A percentile compares a stretch with the other conserved stretches of the same genome.
These are phyloP conservation scores for Bufo bufo DNA, from an alignment of 2,113 vertebrate species.

Conservation along the genomic window DNA sequence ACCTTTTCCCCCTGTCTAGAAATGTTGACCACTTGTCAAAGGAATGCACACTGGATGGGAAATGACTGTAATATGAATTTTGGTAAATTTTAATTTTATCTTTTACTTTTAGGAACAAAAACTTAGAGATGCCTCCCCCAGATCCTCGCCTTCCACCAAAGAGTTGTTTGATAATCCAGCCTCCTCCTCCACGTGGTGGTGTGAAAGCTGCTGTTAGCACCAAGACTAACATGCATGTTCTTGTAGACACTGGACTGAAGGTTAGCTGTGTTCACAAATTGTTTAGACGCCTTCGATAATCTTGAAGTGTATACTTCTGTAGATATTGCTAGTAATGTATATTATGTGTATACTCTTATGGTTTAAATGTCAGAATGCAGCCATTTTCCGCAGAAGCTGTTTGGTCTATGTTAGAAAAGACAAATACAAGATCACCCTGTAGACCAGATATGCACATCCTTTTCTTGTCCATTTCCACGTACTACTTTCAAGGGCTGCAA, in stretches of 20 bases:
- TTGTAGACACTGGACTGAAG: slow-evolving; percentile 90
- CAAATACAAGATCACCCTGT: not conserved
- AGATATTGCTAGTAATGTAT: not conserved
- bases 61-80: not conserved
- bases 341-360: not conserved
- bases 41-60: not conserved
- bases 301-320: not conserved
- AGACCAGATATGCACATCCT: too few species aligned
- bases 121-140: slow-evolving; percentile 66
- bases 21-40: not conserved
- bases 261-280: slow-evolving; percentile 69
- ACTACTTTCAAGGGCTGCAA: too few species aligned
- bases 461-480: too few species aligned
- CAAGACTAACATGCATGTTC: slow-evolving; percentile 88
- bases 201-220: slow-evolving; percentile 83
- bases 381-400: not conserved
- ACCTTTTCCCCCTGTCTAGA: not conserved
- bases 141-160: slow-evolving; percentile 88
- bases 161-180: slow-evolving; percentile 90
- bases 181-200: slow-evolving; percentile 84
- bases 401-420: not conserved
- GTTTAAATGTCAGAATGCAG: not conserved
- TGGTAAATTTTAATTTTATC: not conserved
- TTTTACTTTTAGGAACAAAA: slow-evolving; percentile 66
- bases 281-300: not conserved